Conservation (phyloP, 2,888 invertebrate species). For the Patella pellucida region DNA sequence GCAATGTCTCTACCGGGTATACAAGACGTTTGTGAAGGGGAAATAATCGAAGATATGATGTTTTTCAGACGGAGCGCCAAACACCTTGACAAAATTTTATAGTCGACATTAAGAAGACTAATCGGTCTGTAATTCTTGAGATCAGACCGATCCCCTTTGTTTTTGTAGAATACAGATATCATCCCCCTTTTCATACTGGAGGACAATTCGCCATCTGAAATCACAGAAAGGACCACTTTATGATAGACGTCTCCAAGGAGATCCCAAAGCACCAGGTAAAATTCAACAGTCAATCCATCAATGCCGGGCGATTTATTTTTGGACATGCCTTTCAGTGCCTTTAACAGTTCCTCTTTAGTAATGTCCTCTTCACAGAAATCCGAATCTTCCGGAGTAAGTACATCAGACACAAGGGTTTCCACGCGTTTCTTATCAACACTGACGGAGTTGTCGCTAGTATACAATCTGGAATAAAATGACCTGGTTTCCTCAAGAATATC, state of each 20-base stretch:
- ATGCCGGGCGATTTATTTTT: conserved; percentile 36
- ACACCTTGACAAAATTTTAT: conserved; percentile 43
- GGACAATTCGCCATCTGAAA: conserved; percentile 25
- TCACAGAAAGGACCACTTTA: conserved; percentile 22
- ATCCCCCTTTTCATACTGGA: conserved; percentile 20
- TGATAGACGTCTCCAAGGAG: conserved; percentile 26
- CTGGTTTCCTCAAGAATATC: conserved; percentile 14
- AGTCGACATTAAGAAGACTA: conserved; percentile 40
- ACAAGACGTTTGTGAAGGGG: conserved; percentile 41
- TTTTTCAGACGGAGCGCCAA: conserved; percentile 32
- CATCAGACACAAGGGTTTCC: neutral
- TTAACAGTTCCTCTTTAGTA: conserved; percentile 12
- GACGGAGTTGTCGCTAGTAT: conserved; percentile 16
- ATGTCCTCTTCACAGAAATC: conserved; percentile 11
- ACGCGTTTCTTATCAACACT: neutral
- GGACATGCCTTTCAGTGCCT: conserved; percentile 26
- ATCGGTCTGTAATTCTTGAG: conserved; percentile 45
- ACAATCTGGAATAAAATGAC: conserved; percentile 13
- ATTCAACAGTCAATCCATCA: conserved; percentile 41
- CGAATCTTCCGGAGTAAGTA: neutral
- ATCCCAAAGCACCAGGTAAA: conserved; percentile 34
- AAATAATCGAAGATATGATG: conserved; percentile 33
- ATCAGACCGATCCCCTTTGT: conserved; percentile 25
- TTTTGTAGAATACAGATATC: conserved; percentile 40
- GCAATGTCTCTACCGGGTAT: conserved; percentile 39